Base-by-base conservation (phyloP, 2,113 vertebrate genomes). In the Ailuropoda melanoleuca region DNA sequence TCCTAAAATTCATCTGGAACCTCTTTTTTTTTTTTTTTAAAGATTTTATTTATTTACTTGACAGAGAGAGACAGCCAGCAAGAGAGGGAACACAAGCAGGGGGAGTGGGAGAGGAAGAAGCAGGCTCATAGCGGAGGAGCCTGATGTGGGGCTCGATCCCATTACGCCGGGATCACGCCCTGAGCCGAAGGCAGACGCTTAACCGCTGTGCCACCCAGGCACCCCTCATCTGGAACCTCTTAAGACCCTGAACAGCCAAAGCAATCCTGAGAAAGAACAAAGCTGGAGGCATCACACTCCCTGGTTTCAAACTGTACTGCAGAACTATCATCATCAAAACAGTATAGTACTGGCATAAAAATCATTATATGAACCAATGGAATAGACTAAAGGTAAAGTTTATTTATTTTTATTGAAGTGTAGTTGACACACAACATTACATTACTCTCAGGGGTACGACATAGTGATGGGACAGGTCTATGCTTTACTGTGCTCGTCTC, bases 281-380 rank as follows among this genome's bases (percentile, higher is more conserved):
- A 53, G 29, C 31, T 21, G 29, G 31, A n/a, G 9, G 31, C 31
- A n/a, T n/a, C 29, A n/a, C 31, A n/a, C 77, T 55, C 18, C 19
- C 26, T n/a, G 77, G 48, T 55, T 55, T 55, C 9, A 26, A 24
- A 56, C 18, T 56, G 19, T 37, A 8, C 21, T 56, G 9, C 53
- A 56, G 53, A 56, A 34, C 50, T 56, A 24, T 26, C 14, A 19
- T 56, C 55, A 81, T 81, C 34, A 37, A 64, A 37, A 50, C 23
- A 50, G 7, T 6, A 26, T 13, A 56, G 14, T 4, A 6, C 39
- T 1, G 1, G 72, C 56, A 29, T 9, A 4, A 77, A 89, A 60
- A 3, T 3, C 75, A 31, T 26, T 23, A 12, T 21, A 1, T 17
- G 62, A 21, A 15, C 56, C 23, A 6, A 0, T 3, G 72, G 31